Base-by-base conservation (phyloP, 2,888 invertebrate genomes). In the Ennomos fuscantarius region DNA sequence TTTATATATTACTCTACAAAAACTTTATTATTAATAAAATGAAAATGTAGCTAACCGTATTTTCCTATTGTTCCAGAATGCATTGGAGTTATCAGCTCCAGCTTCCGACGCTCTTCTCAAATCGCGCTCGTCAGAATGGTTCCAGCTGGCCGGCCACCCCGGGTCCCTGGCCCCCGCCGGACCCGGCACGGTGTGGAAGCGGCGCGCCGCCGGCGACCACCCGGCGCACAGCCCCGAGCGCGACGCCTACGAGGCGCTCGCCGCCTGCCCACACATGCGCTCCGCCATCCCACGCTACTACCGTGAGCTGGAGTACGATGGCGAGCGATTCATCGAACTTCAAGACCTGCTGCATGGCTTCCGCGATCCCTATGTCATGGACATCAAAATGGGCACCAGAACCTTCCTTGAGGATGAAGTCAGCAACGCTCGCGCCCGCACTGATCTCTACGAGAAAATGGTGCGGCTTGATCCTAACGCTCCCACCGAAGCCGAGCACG, bases 401-500 rank as follows among this genome's bases (percentile, higher is more conserved):
- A 99, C 99, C 13, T 99, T 99, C 86, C 93, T 99, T 37, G 99
- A 99, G 86, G 96, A 96, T 1, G 99, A 99, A 93, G 99, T 99
- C 39, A 95, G 95, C 78, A 99, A 99, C 79, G 95, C 95, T 24
- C 95, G 94, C 42, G 95, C 97, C 12, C 94, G 99, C 46, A 79
- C 94, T 3, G 99, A 99, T 88, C 93, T 99, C 35, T 99, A 98
- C 84, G 95, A 97, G 72, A 99, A 99, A 93, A 99, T 99, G 99
- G 94, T 99, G 37, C 95, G 96, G 8, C 94, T 99, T 11, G 98
- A 99, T 82, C 96, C 97, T 0, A 93, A 86, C 54, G 98, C 97
- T 1, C 98, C 99, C 15, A 98, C 97, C 8, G 90, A 93, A 48
- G 95, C 96, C 57, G 99, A 99, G 82, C 96, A 96, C 79, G 93